Base-by-base conservation (phyloP, 1,140 invertebrate species). In the Listronotus oregonensis region DNA sequence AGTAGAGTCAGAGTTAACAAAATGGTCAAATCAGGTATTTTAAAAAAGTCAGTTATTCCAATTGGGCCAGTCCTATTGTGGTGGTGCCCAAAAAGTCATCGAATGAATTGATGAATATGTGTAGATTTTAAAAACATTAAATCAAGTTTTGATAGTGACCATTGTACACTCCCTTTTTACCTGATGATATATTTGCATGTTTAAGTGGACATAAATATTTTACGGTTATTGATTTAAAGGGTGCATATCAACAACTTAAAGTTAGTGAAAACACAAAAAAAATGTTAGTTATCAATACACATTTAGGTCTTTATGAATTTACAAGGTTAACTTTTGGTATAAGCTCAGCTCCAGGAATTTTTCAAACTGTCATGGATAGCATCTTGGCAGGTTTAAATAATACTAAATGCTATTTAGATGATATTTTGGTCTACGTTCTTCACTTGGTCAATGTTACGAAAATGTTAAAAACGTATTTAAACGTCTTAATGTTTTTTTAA, bases 201-300 rank as follows among this genome's bases (percentile, higher is more conserved):
- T 46, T 81, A 18, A 58, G 72, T n/a, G 71, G 72, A 14, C 75
- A 73, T 6, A 69, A 75, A 64, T 54, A 54, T 31, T 81, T 77
- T 61, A 73, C 73, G 21, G 75, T 74, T 52, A 27, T 27, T 27
- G 21, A 27, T 27, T 27, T 27, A 27, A 27, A 27, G 21, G 21
- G 21, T 27, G 21, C 21, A 27, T 81, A 79, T 69, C 72, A 77
- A 46, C 80, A 82, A 60, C 63, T 81, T 10, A 54, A 70, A 47
- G 39, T 80, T 9, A 65, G 70, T 27, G 67, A 76, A n/a, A 52
- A 72, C 71, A 0, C 71, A 72, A 58, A 49, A n/a, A n/a, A 73
- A 7, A 52, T 76, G 7, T 67, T 79, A 15, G 7, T 76, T 6
- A 77, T 79, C 43, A 78, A 75, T 44, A 79, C 79, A 0, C 75